Percentiles rank a stretch among this genome's conserved stretches.
Evolutionary conservation across 1,140 invertebrate species (phyloP).

Genomic region (Bombus consobrinus): DNA sequence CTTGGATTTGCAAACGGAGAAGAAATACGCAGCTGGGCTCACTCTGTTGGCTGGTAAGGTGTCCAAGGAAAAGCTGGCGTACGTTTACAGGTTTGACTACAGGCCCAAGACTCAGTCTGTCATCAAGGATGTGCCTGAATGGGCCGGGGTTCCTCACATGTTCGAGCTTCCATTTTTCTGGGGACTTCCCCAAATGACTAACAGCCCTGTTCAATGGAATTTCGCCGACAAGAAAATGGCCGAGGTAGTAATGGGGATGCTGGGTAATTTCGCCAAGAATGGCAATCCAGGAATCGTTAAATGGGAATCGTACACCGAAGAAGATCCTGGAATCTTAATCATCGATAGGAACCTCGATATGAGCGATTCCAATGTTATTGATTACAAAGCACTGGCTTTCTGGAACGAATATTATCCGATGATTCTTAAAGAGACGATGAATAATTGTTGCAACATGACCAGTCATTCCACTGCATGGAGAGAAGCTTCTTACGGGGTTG

Average conservation of each 20-base stretch:
- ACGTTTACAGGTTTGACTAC: slow-evolving; percentile 90
- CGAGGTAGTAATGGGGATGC: slow-evolving; percentile 89
- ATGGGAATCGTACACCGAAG: slow-evolving; percentile 88
- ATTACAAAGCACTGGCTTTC: slow-evolving; percentile 90
- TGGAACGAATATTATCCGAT: slow-evolving; percentile 92
- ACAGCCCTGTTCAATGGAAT: slow-evolving; percentile 86
- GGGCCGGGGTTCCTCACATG: slow-evolving; percentile 90
- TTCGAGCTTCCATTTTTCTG: slow-evolving; percentile 91
- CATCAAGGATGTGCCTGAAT: slow-evolving; percentile 86
- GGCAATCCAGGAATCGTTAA: slow-evolving; percentile 87
- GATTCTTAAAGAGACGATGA: slow-evolving; percentile 86
- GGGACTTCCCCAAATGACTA: slow-evolving; percentile 86
- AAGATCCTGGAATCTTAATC: slow-evolving; percentile 86
- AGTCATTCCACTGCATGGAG: slow-evolving; percentile 48
- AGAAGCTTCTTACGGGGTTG: neutral
- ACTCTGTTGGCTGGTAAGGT: slow-evolving; percentile 86
- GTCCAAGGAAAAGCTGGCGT: slow-evolving; percentile 85
- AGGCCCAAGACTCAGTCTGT: slow-evolving; percentile 86
- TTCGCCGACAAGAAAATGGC: slow-evolving; percentile 89
- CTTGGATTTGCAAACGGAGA: slow-evolving; percentile 88
- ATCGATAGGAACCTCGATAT: slow-evolving; percentile 90
- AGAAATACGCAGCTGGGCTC: slow-evolving; percentile 88
- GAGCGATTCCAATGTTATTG: slow-evolving; percentile 85
- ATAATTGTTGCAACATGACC: slow-evolving; percentile 87
- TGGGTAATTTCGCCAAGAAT: slow-evolving; percentile 88